These are phyloP conservation scores for Drosophila virilis DNA, from an alignment of 1,140 invertebrate species.

Conservation along the genomic window DNA sequence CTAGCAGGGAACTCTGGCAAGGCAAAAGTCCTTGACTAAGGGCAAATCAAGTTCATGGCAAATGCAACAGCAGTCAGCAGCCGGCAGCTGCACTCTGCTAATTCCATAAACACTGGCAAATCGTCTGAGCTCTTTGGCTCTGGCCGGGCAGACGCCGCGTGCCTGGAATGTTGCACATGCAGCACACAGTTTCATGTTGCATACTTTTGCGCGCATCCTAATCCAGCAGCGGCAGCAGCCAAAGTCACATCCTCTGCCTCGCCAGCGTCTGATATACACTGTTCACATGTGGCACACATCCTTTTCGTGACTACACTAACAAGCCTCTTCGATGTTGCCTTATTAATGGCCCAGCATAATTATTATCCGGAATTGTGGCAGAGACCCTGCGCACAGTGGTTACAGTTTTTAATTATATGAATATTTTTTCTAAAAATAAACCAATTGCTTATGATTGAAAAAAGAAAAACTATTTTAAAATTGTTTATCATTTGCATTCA, in stretches of 20 bases:
- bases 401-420: not conserved
- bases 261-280: not conserved
- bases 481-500: too few relatives aligned
- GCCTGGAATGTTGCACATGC: conserved; percentile 25
- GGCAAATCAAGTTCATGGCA: conserved; percentile 83
- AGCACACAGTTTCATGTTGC: conserved; percentile 29
- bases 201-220: conserved; percentile 36
- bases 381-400: conserved; percentile 19
- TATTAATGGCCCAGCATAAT: conserved; percentile 53
- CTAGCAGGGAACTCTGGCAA: conserved; percentile 29
- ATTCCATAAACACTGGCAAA: conserved; percentile 62
- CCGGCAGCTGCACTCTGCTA: conserved; percentile 47
- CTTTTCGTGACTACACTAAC: conserved; percentile 12
- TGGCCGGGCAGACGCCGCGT: conserved; percentile 29
- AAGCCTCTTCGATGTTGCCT: conserved; percentile 36
- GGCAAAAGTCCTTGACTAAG: conserved; percentile 77
- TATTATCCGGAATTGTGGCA: not conserved
- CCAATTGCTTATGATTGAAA: not conserved
- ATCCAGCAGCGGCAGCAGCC: conserved; percentile 24
- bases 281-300: conserved; percentile 21
- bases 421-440: conserved; percentile 1
- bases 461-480: too few relatives aligned
- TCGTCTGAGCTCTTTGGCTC: conserved; percentile 46
- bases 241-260: not conserved
- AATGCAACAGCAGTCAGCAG: conserved; percentile 35